These are phyloP conservation scores for Collichthys lucidus DNA, from an alignment of 2,113 vertebrate genomes.

Conservation along the genomic window DNA sequence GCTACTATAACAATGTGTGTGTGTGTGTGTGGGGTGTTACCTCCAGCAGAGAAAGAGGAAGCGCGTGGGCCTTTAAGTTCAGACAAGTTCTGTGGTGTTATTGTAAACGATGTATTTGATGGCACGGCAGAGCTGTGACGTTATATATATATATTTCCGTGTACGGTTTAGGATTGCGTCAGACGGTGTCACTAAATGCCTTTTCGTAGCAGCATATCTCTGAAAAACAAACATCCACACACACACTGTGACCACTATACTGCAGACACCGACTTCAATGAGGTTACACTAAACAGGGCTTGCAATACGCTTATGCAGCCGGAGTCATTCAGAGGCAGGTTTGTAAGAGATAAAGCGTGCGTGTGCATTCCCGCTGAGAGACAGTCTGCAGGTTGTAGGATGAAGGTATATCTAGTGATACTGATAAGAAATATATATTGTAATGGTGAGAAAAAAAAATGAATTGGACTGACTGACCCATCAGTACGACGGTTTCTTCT, in stretches of 20 bases:
- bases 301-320: slow-evolving; percentile 35
- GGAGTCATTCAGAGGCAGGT: slow-evolving; percentile 51
- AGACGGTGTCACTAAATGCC: slow-evolving; percentile 52
- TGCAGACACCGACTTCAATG: slow-evolving; percentile 18
- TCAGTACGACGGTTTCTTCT: slow-evolving; percentile 45
- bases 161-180: slow-evolving; percentile 38
- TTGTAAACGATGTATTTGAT: slow-evolving; percentile 45
- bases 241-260: slow-evolving; percentile 46
- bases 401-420: slow-evolving; percentile 52
- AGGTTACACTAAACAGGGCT: slow-evolving; percentile 54
- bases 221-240: slow-evolving; percentile 56
- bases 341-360: slow-evolving; percentile 46
- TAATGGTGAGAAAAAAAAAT: slow-evolving; percentile 55
- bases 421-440: slow-evolving; percentile 58
- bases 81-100: slow-evolving; percentile 20
- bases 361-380: slow-evolving; percentile 23
- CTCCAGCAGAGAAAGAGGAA: slow-evolving; percentile 9
- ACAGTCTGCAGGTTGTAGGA: slow-evolving; percentile 37
- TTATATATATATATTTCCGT: slow-evolving; percentile 36
- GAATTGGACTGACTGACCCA: slow-evolving; percentile 41
- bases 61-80: background rate
- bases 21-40: slow-evolving; percentile 5
- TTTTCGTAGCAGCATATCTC: slow-evolving; percentile 58
- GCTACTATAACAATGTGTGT: background rate
- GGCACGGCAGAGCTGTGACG: background rate